These are phyloP conservation scores for Halocaridina rubra DNA, from an alignment of 2,888 invertebrate species.

Conservation along the genomic window DNA sequence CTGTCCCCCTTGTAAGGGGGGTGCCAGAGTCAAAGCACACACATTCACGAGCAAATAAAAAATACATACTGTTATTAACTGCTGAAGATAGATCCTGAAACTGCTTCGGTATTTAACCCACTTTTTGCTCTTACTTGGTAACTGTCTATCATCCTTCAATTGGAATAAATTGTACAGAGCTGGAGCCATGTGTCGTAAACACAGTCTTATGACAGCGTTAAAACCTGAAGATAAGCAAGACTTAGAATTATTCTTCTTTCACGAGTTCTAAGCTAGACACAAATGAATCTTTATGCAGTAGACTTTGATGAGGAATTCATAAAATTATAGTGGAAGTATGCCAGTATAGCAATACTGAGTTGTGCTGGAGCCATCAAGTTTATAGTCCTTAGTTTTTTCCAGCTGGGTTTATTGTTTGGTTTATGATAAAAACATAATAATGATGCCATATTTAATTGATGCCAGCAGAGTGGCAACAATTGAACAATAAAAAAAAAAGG, in stretches of 20 bases:
- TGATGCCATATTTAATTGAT: too few species aligned
- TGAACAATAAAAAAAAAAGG: too few species aligned
- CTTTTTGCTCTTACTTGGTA: constrained; percentile 35
- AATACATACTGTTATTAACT: constrained; percentile 26
- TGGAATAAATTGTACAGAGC: constrained; percentile 28
- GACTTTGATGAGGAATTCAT: not conserved
- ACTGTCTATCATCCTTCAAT: constrained; percentile 28
- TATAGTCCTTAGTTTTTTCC: too few species aligned
- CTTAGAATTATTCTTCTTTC: not conserved
- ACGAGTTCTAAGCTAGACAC: not conserved
- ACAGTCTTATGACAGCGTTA: constrained; percentile 47
- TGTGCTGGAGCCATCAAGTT: too few species aligned
- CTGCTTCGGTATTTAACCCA: constrained; percentile 39
- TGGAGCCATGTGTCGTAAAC: constrained; percentile 31
- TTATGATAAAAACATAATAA: too few species aligned
- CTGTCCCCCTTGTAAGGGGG: not conserved
- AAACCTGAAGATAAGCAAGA: constrained; percentile 33
- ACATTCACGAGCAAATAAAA: too few species aligned
- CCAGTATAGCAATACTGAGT: too few species aligned
- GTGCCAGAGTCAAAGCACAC: too few species aligned
- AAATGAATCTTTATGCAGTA: not conserved
- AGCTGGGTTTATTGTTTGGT: too few species aligned
- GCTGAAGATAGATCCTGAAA: constrained; percentile 36
- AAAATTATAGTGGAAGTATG: too few species aligned
- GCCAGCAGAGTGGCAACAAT: too few species aligned